Base-by-base conservation (phyloP, 2,797 vertebrate species). In the Takifugu rubripes region DNA sequence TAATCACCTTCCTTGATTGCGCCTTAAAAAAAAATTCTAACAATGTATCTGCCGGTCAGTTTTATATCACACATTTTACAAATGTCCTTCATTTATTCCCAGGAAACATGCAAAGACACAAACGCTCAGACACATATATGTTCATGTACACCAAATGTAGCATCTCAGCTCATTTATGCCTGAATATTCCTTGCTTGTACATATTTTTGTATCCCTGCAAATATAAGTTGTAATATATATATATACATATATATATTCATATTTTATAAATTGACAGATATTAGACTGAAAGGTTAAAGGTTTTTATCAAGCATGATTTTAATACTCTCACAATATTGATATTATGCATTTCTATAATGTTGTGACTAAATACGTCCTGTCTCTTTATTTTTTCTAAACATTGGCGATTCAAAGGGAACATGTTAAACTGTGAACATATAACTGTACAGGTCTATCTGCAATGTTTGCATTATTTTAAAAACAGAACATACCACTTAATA, bases 391-490 rank as follows among this genome's bases (percentile, higher is more conserved):
- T 78, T 92, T 87, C 75, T 86, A 65, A 70, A 55, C 43, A 61
- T 85, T 89, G 85, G 91, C 92, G 93, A 92, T 94, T 91, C 89
- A 89, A 94, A 88, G 92, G 92, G 94, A 93, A 95, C 92, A 90
- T 93, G 88, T 93, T 93, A 91, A 94, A 93, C 95, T 97, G 94
- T 97, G 95, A 96, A 93, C 91, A 89, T 92, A 92, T 93, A 84
- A 91, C 87, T 96, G 93, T 95, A 93, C 90, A 94, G 92, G 88
- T 87, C 63, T 87, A 72, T 91, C 79, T 73, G 84, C 77, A 82
- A 73, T 86, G 46, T 68, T 84, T 82, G 73, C 89, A 90, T 93
- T 88, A 87, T 92, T 91, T 90, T 84, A 90, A 90, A 40, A 80
- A 84, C 76, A 78, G 54, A 83, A 85, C 85, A 88, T 91, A 92